Conservation (phyloP, 37 sponge, comb jelly and placozoan genomes). For the Beroe forskalii region DNA sequence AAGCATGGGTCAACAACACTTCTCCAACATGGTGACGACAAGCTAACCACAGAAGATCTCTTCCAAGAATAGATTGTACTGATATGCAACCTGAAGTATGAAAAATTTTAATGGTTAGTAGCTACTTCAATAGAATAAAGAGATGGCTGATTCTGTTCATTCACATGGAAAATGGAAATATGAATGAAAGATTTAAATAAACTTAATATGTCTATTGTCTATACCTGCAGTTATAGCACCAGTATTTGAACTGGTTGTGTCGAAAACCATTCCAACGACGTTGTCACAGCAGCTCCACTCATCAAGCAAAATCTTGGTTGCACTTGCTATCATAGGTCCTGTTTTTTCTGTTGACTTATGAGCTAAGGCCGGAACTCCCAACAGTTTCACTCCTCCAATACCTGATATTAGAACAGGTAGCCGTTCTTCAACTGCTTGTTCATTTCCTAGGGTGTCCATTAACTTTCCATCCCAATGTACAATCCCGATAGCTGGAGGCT, state of each 20-base stretch:
- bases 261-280: neutral
- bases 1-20: neutral
- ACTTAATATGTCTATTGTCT: no score
- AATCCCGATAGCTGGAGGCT: neutral
- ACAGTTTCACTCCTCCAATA: neutral
- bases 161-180: no score
- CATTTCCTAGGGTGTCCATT: neutral
- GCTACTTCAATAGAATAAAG: no score
- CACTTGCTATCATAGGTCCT: neutral
- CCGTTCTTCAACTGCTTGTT: neutral
- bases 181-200: no score
- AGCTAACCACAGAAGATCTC: neutral
- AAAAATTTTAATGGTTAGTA: no score
- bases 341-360: neutral
- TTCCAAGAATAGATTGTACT: neutral
- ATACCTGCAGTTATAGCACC: neutral
- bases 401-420: neutral
- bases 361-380: neutral
- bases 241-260: neutral
- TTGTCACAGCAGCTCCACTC: neutral
- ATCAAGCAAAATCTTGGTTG: neutral
- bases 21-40: neutral
- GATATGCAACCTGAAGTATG: neutral
- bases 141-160: no score
- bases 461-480: neutral